Evolutionary conservation across 2,113 vertebrate species (phyloP).

Genomic region (Lasiurus borealis): DNA sequence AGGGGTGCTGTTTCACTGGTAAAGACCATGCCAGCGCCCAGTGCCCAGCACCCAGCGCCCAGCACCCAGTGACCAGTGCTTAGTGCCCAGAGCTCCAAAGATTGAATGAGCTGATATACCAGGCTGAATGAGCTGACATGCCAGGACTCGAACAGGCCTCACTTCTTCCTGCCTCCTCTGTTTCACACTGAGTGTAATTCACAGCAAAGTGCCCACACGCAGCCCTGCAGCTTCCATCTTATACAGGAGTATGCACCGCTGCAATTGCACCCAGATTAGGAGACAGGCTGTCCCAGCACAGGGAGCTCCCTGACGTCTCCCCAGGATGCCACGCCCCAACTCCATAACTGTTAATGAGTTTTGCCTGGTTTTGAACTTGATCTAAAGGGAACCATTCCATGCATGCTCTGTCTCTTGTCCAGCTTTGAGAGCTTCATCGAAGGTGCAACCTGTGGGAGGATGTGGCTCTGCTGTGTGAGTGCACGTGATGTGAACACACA

Average conservation of each 20-base stretch:
- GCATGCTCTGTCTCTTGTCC: background rate
- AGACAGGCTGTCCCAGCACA: background rate
- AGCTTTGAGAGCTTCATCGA: fast-evolving
- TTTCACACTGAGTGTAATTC: background rate
- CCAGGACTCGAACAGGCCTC: no score
- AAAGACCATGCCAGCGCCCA: background rate
- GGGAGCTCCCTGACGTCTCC: background rate
- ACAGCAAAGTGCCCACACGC: background rate
- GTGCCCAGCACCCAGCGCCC: background rate
- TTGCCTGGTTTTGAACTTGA: background rate
- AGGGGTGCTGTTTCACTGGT: background rate
- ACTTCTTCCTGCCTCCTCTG: background rate
- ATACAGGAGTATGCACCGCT: background rate
- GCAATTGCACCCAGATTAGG: no score
- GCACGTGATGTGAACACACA: background rate
- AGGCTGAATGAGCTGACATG: background rate
- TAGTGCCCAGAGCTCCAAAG: fast-evolving
- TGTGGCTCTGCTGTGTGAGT: no score
- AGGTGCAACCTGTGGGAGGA: background rate
- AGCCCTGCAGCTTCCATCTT: background rate
- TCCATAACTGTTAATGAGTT: background rate
- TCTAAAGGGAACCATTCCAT: no score
- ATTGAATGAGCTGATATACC: fast-evolving
- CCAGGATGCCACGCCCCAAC: background rate
- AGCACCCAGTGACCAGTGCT: background rate